phyloP scores from a whole-genome alignment of 2,888 invertebrate species.

The Leptinotarsa rubiginosa region DNA sequence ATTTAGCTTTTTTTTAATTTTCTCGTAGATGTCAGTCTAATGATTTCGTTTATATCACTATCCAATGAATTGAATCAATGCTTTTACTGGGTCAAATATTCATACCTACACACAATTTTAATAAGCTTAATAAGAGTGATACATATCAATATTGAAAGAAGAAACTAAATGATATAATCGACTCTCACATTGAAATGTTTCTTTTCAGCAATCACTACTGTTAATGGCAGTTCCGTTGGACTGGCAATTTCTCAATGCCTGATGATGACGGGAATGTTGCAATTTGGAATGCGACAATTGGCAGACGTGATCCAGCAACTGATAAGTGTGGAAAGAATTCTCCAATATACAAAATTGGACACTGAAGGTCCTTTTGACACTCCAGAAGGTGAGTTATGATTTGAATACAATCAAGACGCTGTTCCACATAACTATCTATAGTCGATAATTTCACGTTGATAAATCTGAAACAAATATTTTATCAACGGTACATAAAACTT shows the following conservation, averaged over 20 bases:
- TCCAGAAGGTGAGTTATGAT: slow-evolving; percentile 50
- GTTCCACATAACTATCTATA: too few species aligned
- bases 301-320: slow-evolving; percentile 81
- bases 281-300: slow-evolving; percentile 83
- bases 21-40: too few species aligned
- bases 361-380: slow-evolving; percentile 76
- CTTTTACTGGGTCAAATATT: too few species aligned
- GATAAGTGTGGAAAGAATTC: slow-evolving; percentile 80
- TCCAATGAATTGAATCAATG: too few species aligned
- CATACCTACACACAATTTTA: too few species aligned
- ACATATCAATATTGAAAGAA: not conserved
- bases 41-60: too few species aligned
- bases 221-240: slow-evolving; percentile 56
- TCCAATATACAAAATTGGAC: slow-evolving; percentile 81
- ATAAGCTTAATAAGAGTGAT: not conserved
- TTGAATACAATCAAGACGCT: not conserved
- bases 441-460: too few species aligned
- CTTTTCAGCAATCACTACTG: slow-evolving; percentile 32
- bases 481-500: too few species aligned
- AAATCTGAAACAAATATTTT: too few species aligned
- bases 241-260: slow-evolving; percentile 52
- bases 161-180: not conserved
- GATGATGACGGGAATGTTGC: slow-evolving; percentile 75
- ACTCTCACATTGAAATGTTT: not conserved
- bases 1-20: too few species aligned